Evolutionary conservation across 2,888 invertebrate species (phyloP), one percentile per base, ranked within the genome.

Genomic region (Drosophila emarginata): DNA sequence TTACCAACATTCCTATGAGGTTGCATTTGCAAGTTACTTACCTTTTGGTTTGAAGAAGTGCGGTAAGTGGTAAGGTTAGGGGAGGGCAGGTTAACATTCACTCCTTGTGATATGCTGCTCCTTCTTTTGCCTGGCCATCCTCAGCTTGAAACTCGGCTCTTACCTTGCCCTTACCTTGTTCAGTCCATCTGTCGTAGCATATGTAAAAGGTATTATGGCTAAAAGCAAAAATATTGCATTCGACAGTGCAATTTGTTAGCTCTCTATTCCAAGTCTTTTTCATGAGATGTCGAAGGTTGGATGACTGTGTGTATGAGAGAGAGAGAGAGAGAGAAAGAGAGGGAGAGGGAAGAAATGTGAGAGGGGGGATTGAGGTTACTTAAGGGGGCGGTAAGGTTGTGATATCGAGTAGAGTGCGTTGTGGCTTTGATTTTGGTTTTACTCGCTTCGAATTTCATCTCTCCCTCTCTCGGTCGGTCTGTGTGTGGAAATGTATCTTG

Each of bases 171-270:
- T 7, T 6, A 23, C 45, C 36, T 5, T 23, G 23, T 39, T 54
- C 37, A 54, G 56, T 62, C 67, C 65, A 63, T 69, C 80, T 77
- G 84, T 83, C 81, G 77, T 73, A 71, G 84, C 88, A 86, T 86
- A 88, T 88, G 84, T 86, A 86, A 88, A 82, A 86, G 87, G 88
- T 86, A 84, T 88, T 84, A 84, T 79, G 76, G 84, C 87, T 83
- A 84, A 88, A 87, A 85, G 85, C 79, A 82, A 85, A 89, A 87
- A 87, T 87, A 87, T 87, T 87, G 86, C 87, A 85, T 80, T 89
- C 86, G 89, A 87, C 87, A 87, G 86, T 87, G 89, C 89, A 88
- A 87, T 87, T 87, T 89, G 86, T 87, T 87, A 87, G 86, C 78
- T 60, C 54, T 36, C 36, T 36, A 39, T 18, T 36, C 40, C 73